Base-by-base conservation (phyloP, 1,140 invertebrate genomes). In the Pteromalus puparum region DNA sequence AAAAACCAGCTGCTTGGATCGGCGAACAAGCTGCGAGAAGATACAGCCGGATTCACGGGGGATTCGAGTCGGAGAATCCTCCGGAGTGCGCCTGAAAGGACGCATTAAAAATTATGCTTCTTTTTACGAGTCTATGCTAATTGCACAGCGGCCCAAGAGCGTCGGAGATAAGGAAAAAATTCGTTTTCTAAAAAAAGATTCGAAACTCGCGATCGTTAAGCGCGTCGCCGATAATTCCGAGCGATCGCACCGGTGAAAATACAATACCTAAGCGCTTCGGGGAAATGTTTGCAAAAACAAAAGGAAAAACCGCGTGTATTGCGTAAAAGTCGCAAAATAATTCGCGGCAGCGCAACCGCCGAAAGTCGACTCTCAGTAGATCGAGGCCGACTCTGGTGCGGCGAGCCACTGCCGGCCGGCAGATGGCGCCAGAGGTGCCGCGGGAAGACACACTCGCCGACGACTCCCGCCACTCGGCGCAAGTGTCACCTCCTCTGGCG, bases 341-440 rank as follows among this genome's bases (percentile, higher is more conserved):
- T 34, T 34, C 30, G 30, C 3, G 30, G 30, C 30, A 5, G 30
- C 30, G n/a, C n/a, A n/a, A n/a, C n/a, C 53, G 2, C 28, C 48
- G 13, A 67, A 21, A 18, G 15, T 21, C 13, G 15, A 5, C 48
- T 48, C 12, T 61, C 53, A 61, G 53, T 61, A 61, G 53, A 15
- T 68, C 28, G 53, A 26, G 42, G 46, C 26, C 28, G 34, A 79
- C 9, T 26, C n/a, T 9, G 53, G 53, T 61, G 18, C 53, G 21
- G 34, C 77, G 61, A 61, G 61, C 1, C 15, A 10, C 18, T 18
- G 15, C 1, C 73, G n/a, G 2, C 4, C 38, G 18, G 18, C 53
- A 79, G 67, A 34, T 24, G 24, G 77, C 77, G 65, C 53, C 77
- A 79, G 76, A 15, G 34, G 61, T 21, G 3, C 5, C 21, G 53